Evolutionary conservation across 2,113 vertebrate species (phyloP), one percentile per base, ranked within the genome.

Genomic region (Erpornis zantholeuca): DNA sequence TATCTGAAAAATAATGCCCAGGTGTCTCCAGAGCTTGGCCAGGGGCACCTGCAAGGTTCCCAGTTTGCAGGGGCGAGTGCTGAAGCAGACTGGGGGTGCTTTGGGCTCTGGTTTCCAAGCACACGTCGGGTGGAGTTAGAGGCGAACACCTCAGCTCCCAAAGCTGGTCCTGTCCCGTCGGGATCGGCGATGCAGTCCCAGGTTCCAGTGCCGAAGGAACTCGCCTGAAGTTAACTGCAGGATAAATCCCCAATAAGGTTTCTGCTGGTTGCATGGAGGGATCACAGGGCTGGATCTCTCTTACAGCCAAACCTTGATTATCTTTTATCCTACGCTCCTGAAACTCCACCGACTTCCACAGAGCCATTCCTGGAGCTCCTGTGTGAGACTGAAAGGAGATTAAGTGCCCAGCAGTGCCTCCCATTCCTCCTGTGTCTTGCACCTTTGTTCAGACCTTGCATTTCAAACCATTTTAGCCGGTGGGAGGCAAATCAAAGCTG

Each of bases 361-460:
- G 82, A 88, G 92, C 92, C 12, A 1, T 78, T 96, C 82, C 92
- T 84, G 94, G 84, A 94, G 83, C 94, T 93, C 82, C 95, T 68
- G 89, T 60, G 79, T 78, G 92, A 94, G 93, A 59, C 80, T 94
- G 90, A 97, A 96, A 97, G 90, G 94, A 92, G 94, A 96, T 97
- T 96, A 97, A 96, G 92, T 81, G 72, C 96, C 94, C 94, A 94
- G 90, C 94, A 95, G 90, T 95, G 96, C 92, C 27, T 92, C 92
- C 72, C 53, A 44, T 97, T 95, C 93, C 90, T 93, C 90, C 82
- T 86, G 76, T 64, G 93, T 96, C 96, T 96, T 94, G 96, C 93
- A 94, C 92, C 93, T 96, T 96, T 95, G 96, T 95, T 96, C 86
- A 96, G 92, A 95, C 92, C 96, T 94, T 94, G 96, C 96, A 96